Conservation (phyloP, 2,888 invertebrate genomes). For the Entomobrya proxima region DNA sequence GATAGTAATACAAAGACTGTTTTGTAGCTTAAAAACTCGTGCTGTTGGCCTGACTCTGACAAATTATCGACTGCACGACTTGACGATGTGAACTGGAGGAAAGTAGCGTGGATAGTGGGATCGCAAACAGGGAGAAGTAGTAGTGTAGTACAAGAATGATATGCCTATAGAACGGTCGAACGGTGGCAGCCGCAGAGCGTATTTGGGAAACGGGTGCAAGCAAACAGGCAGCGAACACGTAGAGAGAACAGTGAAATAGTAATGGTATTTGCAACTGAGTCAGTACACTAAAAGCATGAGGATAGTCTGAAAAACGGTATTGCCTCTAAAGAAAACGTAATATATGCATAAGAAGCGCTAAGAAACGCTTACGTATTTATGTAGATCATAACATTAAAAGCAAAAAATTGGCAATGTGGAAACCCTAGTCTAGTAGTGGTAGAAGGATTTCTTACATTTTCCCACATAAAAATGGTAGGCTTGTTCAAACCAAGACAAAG, state of each 20-base stretch:
- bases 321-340: neutral
- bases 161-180: neutral
- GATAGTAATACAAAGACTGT: neutral
- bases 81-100: slow-evolving; percentile 49
- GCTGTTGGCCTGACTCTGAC: slow-evolving; percentile 64
- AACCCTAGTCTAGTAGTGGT: too few species aligned
- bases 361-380: too few species aligned
- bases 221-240: neutral
- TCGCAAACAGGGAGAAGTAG: neutral
- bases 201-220: neutral
- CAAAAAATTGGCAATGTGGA: neutral
- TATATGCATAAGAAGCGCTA: neutral
- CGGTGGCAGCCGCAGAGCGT: neutral
- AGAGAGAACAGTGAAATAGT: neutral
- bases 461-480: neutral
- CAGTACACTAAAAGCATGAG: neutral
- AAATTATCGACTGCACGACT: slow-evolving; percentile 69
- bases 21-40: slow-evolving; percentile 34
- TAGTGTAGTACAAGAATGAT: neutral
- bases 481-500: neutral
- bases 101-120: slow-evolving; percentile 42
- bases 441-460: neutral
- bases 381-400: neutral
- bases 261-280: neutral
- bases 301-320: slow-evolving; percentile 14